These are phyloP conservation scores for Rhinatrema bivittatum DNA, from an alignment of 2,797 vertebrate genomes.

Conservation along the genomic window DNA sequence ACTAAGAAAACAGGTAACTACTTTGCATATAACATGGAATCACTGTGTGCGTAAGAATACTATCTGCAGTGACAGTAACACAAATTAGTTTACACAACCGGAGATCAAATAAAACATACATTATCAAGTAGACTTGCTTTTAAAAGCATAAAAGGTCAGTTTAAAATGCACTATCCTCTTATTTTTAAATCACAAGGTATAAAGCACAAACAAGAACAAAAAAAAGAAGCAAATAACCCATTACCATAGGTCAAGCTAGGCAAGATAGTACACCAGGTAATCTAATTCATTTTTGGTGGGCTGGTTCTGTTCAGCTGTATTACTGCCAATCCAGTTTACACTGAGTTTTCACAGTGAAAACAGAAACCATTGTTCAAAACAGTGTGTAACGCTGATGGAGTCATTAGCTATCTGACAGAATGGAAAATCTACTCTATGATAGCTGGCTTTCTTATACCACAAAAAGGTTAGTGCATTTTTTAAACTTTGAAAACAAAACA, in stretches of 20 bases:
- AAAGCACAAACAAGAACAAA: slow-evolving; percentile 31
- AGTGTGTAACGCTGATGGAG: no score
- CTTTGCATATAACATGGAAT: slow-evolving; percentile 51
- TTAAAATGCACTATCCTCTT: slow-evolving; percentile 55
- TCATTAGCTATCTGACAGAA: no score
- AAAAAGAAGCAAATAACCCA: no score
- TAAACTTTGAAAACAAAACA: slow-evolving; percentile 44
- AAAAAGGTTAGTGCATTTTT: slow-evolving; percentile 46
- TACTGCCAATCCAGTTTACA: no score
- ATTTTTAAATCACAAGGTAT: slow-evolving; percentile 14
- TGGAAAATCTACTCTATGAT: no score
- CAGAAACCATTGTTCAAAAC: no score
- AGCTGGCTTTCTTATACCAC: no score
- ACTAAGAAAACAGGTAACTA: slow-evolving; percentile 58
- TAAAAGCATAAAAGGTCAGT: slow-evolving; percentile 49
- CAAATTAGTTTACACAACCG: slow-evolving; percentile 55
- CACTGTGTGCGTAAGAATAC: slow-evolving; percentile 50
- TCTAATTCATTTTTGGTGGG: no score
- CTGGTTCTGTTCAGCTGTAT: no score
- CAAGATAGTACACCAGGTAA: no score
- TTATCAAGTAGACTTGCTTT: slow-evolving; percentile 53
- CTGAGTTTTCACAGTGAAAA: no score
- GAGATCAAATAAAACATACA: slow-evolving; percentile 58
- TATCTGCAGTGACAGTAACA: slow-evolving; percentile 57
- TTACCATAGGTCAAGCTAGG: no score